phyloP scores from a whole-genome alignment of 2,888 invertebrate genomes.

The Thelaira solivaga region DNA sequence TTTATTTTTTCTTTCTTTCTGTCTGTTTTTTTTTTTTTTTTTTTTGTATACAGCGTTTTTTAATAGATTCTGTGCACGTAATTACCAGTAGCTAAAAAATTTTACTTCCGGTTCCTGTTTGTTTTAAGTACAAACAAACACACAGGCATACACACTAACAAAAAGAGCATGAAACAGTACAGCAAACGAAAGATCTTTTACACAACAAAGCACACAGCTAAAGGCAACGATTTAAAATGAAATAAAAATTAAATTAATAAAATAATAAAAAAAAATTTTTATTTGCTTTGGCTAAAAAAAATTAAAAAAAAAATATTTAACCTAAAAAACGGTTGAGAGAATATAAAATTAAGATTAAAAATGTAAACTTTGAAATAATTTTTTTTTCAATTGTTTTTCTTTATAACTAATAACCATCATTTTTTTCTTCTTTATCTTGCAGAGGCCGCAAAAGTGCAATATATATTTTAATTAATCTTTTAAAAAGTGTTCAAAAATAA shows the following conservation, averaged over 20 bases:
- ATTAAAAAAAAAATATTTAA: no score
- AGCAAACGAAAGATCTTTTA: not conserved
- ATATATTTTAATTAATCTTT: constrained; percentile 32
- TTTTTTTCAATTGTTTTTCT: not conserved
- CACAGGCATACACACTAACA: constrained; percentile 2
- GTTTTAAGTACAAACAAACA: constrained; percentile 20
- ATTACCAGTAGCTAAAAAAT: constrained; percentile 51
- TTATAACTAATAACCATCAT: not conserved
- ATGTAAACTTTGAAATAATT: no score
- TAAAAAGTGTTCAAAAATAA: no score
- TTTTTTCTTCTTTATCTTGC: not conserved
- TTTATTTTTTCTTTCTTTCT: constrained; percentile 15
- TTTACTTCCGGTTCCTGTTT: constrained; percentile 58
- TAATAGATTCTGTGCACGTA: constrained; percentile 59
- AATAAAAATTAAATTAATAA: constrained; percentile 1
- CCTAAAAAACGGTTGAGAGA: no score
- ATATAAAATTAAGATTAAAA: no score
- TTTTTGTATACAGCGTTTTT: constrained; percentile 36
- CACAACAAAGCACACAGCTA: not conserved
- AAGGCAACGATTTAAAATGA: constrained; percentile 16
- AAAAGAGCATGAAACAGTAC: not conserved
- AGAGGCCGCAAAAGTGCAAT: constrained; percentile 54
- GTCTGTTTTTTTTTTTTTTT: no score
- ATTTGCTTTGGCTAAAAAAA: no score
- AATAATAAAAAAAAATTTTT: constrained; percentile 10